phyloP scores from a whole-genome alignment of 2,888 invertebrate genomes.

The Tenthredo mesomela region DNA sequence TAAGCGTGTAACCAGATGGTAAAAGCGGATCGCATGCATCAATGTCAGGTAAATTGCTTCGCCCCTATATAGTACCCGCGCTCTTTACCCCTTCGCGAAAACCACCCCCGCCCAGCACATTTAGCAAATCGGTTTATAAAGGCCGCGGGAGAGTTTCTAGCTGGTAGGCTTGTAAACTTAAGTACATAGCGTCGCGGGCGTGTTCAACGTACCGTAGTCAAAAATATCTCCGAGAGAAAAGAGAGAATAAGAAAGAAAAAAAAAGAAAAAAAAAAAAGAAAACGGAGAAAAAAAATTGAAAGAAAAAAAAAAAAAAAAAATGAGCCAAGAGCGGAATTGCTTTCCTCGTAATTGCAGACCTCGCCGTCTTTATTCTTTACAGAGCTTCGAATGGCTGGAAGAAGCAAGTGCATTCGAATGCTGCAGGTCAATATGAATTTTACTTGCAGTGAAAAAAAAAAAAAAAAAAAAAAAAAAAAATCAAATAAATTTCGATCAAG shows the following conservation, averaged over 20 bases:
- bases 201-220: conserved; percentile 36
- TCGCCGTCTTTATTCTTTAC: background rate
- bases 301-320: background rate
- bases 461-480: too few species aligned
- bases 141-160: conserved; percentile 29
- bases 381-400: conserved; percentile 13
- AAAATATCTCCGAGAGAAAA: conserved; percentile 8
- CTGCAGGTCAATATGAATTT: background rate
- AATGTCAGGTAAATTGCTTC: conserved; percentile 64
- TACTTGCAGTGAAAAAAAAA: background rate
- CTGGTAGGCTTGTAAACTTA: conserved; percentile 13
- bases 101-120: conserved; percentile 44
- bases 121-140: conserved; percentile 54
- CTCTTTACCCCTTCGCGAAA: background rate
- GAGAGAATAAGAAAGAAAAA: background rate
- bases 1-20: conserved; percentile 61
- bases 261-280: background rate
- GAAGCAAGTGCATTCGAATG: conserved; percentile 8
- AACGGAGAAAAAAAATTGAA: background rate
- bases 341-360: conserved; percentile 36
- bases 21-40: conserved; percentile 64
- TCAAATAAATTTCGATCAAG: background rate
- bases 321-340: conserved; percentile 36
- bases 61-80: conserved; percentile 30
- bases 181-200: background rate